phyloP scores from a whole-genome alignment of 2,888 invertebrate genomes.

The Eristalinus sepulchralis region DNA sequence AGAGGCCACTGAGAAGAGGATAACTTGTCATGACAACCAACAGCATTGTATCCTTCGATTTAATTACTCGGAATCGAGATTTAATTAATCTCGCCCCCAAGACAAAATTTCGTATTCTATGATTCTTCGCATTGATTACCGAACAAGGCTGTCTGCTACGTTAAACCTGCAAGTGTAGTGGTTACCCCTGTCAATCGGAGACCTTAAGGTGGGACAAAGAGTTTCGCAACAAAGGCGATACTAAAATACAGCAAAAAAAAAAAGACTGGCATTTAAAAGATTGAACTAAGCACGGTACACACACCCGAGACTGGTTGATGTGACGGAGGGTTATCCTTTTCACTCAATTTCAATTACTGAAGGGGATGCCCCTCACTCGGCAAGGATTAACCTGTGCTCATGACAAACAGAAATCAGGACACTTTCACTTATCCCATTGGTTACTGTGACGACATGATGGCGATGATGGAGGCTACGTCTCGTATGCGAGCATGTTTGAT shows the following conservation, averaged over 20 bases:
- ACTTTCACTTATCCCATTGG: constrained; percentile 4
- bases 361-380: background rate
- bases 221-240: background rate
- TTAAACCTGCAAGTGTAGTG: background rate
- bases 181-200: background rate
- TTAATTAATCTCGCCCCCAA: background rate
- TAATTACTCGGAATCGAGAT: background rate
- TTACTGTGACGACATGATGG: constrained; percentile 6
- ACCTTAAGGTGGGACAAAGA: background rate
- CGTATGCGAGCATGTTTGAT: background rate
- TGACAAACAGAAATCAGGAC: constrained; percentile 1
- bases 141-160: background rate
- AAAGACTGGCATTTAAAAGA: background rate
- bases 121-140: background rate
- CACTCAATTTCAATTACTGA: constrained; percentile 31
- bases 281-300: background rate
- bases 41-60: background rate
- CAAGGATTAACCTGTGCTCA: background rate
- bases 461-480: background rate
- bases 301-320: background rate
- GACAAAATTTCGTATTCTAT: background rate
- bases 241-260: background rate
- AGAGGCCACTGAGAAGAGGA: background rate
- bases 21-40: background rate
- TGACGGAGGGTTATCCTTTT: background rate